Conservation (phyloP, 1,140 invertebrate species). For the Agrypnia vestita region DNA sequence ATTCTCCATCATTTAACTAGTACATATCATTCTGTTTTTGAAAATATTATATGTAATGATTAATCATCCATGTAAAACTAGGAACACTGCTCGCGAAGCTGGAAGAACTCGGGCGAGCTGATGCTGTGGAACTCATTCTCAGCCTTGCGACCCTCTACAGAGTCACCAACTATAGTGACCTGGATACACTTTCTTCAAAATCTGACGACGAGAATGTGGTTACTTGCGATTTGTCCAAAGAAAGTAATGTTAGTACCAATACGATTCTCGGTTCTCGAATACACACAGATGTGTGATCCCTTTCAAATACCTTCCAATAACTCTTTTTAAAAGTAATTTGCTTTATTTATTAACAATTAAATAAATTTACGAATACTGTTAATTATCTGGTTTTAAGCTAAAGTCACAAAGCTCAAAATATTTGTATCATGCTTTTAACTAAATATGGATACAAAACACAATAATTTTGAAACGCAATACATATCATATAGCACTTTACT, state of each 20-base stretch:
- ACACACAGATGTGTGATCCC: conserved; percentile 57
- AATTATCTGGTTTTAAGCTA: background rate
- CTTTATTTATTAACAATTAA: conserved; percentile 7
- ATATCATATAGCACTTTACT: background rate
- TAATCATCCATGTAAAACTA: conserved; percentile 16
- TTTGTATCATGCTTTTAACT: background rate
- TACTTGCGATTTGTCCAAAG: conserved; percentile 29
- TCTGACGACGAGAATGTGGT: conserved; percentile 45
- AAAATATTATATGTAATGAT: background rate
- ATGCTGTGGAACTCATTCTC: conserved; percentile 49
- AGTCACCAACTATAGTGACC: conserved; percentile 38
- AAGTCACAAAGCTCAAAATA: conserved; percentile 20
- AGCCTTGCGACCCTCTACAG: conserved; percentile 48
- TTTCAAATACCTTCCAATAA: background rate
- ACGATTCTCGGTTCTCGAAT: conserved; percentile 54
- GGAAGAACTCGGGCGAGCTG: conserved; percentile 48
- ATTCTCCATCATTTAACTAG: background rate
- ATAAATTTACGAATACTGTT: background rate
- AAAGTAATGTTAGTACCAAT: conserved; percentile 22
- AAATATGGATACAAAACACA: too few species aligned
- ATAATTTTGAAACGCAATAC: background rate
- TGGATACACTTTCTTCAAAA: conserved; percentile 34
- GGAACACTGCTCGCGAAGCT: conserved; percentile 56
- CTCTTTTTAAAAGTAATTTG: background rate
- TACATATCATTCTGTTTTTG: background rate